These are phyloP conservation scores for Pseudomyrmex flavicornis DNA, from an alignment of 1,140 invertebrate species.

Conservation along the genomic window DNA sequence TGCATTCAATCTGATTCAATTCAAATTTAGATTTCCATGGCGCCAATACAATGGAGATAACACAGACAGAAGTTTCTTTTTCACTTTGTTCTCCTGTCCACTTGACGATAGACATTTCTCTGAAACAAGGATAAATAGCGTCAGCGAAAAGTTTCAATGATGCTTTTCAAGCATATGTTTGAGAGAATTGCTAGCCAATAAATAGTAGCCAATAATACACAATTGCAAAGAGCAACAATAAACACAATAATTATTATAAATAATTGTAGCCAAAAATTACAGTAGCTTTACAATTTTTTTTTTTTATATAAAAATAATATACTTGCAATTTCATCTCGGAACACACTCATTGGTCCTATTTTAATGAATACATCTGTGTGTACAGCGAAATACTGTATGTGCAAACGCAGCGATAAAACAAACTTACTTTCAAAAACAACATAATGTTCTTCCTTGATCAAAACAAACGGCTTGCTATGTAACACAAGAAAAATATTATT, in stretches of 20 bases:
- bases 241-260: neutral
- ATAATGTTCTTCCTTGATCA: neutral
- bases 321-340: neutral
- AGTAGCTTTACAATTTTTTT: neutral
- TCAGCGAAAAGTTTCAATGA: slow-evolving; percentile 23
- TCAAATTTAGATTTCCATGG: slow-evolving; percentile 10
- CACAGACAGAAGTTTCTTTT: slow-evolving; percentile 20
- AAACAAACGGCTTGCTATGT: neutral
- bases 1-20: neutral
- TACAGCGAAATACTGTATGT: neutral
- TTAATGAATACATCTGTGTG: neutral
- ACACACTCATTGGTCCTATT: neutral
- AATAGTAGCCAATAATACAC: neutral
- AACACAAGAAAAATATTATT: slow-evolving; percentile 6
- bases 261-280: slow-evolving; percentile 9
- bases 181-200: neutral
- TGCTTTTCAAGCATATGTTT: slow-evolving; percentile 1
- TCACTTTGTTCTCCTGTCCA: slow-evolving; percentile 10
- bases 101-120: slow-evolving; percentile 45
- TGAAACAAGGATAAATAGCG: slow-evolving; percentile 68
- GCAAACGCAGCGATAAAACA: neutral
- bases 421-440: slow-evolving; percentile 17
- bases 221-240: too few relatives aligned
- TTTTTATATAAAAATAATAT: neutral
- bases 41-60: slow-evolving; percentile 19